A percentile compares a stretch with the other conserved stretches of the same genome.
Evolutionary conservation across 1,140 invertebrate species (phyloP).

Genomic region (Adoxophyes honmai): DNA sequence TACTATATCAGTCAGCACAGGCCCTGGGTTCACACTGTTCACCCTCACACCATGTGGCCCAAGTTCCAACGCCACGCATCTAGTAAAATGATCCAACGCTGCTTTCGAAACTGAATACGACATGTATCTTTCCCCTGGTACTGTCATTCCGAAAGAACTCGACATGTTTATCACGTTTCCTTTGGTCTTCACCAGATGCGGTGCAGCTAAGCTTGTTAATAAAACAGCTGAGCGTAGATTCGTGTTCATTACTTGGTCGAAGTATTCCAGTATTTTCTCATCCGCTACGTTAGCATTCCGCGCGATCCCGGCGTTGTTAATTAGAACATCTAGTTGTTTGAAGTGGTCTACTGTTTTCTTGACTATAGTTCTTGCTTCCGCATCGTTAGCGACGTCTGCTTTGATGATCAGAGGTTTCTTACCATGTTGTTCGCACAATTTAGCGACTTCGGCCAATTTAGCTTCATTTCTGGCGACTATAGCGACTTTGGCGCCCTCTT

Average conservation of each 20-base stretch:
- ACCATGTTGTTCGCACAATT: constrained; percentile 75
- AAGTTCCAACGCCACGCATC: constrained; percentile 85
- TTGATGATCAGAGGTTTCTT: constrained; percentile 69
- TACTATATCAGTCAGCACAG: constrained; percentile 85
- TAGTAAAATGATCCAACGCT: constrained; percentile 42
- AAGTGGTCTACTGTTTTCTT: constrained; percentile 77
- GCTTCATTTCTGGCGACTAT: constrained; percentile 84
- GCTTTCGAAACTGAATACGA: constrained; percentile 41
- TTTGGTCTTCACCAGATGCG: constrained; percentile 82
- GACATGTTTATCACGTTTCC: constrained; percentile 88
- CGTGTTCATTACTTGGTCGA: constrained; percentile 82
- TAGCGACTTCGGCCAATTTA: constrained; percentile 69
- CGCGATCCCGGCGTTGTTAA: constrained; percentile 87
- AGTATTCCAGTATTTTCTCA: constrained; percentile 82
- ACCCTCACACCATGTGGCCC: constrained; percentile 86
- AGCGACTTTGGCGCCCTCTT: constrained; percentile 81
- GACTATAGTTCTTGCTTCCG: constrained; percentile 78
- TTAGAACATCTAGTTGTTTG: constrained; percentile 79
- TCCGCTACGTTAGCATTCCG: constrained; percentile 81
- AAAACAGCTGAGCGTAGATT: constrained; percentile 85
- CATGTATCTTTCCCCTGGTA: constrained; percentile 53
- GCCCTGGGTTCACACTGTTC: constrained; percentile 89
- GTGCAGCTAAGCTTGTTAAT: constrained; percentile 83
- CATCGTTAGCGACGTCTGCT: constrained; percentile 81
- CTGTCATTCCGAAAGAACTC: constrained; percentile 79